Evolutionary conservation across 2,797 vertebrate species (phyloP).

Genomic region (Myiotriccus ornatus): DNA sequence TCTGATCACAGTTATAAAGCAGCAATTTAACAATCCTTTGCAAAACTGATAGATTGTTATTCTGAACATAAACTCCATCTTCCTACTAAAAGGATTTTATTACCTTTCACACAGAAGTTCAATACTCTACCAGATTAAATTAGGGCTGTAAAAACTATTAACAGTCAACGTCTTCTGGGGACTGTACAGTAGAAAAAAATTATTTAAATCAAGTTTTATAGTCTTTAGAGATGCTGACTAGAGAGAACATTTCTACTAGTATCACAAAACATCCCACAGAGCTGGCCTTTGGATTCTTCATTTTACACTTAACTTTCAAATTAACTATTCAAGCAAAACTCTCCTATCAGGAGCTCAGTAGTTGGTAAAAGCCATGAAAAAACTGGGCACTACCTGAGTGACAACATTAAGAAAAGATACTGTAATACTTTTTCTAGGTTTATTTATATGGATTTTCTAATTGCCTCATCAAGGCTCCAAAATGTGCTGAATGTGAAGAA

Average conservation of each 20-base stretch:
- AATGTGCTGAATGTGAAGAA: conserved; percentile 17
- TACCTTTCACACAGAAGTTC: conserved; percentile 51
- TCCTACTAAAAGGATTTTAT: conserved; percentile 68
- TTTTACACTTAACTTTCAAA: conserved; percentile 27
- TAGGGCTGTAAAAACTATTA: conserved; percentile 58
- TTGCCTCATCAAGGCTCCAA: conserved; percentile 15
- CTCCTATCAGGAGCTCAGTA: background rate
- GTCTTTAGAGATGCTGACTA: conserved; percentile 44
- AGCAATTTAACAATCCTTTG: conserved; percentile 47
- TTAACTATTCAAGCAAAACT: conserved; percentile 16
- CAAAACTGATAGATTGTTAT: conserved; percentile 65
- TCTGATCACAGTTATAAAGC: background rate
- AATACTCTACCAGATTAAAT: conserved; percentile 64
- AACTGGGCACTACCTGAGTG: background rate
- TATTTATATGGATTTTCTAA: conserved; percentile 5
- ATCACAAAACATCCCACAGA: conserved; percentile 27
- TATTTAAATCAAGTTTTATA: conserved; percentile 27
- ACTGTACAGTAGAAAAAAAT: conserved; percentile 30
- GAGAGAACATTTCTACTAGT: conserved; percentile 24
- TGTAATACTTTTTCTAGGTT: background rate
- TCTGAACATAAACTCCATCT: conserved; percentile 69
- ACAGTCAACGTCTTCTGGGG: conserved; percentile 1
- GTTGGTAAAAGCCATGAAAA: background rate
- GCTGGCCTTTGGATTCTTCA: background rate
- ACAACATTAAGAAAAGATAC: background rate